Conservation (phyloP, 2,113 vertebrate genomes). For the Clarias magur region DNA sequence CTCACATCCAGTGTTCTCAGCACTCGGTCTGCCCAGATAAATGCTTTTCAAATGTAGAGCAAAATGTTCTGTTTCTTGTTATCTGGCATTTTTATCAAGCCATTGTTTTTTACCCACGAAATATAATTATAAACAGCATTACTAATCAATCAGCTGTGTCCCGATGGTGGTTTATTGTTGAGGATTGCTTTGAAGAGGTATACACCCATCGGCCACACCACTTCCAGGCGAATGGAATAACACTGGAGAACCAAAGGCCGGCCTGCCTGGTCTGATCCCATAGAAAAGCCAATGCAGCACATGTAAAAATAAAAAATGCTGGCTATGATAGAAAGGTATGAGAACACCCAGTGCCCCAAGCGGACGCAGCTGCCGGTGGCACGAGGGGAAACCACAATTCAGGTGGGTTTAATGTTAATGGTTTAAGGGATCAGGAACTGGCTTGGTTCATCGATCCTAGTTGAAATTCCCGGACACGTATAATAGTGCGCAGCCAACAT, state of each 20-base stretch:
- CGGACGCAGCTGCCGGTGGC: no score
- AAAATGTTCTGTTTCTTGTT: not conserved
- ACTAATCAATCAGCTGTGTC: no score
- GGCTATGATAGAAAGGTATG: no score
- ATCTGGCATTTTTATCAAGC: not conserved
- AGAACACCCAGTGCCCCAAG: no score
- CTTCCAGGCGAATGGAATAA: no score
- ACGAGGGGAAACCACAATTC: not conserved
- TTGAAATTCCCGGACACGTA: not conserved
- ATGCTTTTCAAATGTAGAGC: not conserved
- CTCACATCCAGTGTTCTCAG: not conserved
- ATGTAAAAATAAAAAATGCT: no score
- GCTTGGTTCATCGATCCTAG: not conserved
- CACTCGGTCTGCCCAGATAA: not conserved
- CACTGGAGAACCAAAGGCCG: no score
- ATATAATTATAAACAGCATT: not conserved
- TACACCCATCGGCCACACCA: no score
- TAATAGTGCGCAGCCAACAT: slow-evolving; percentile 44
- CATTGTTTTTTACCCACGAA: not conserved
- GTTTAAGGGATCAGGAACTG: not conserved
- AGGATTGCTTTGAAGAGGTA: no score
- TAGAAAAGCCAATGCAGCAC: no score
- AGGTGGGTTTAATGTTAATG: not conserved
- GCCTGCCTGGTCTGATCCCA: no score
- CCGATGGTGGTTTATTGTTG: not conserved